These are phyloP conservation scores for Heterotis niloticus DNA, from an alignment of 2,113 vertebrate species.

Conservation along the genomic window DNA sequence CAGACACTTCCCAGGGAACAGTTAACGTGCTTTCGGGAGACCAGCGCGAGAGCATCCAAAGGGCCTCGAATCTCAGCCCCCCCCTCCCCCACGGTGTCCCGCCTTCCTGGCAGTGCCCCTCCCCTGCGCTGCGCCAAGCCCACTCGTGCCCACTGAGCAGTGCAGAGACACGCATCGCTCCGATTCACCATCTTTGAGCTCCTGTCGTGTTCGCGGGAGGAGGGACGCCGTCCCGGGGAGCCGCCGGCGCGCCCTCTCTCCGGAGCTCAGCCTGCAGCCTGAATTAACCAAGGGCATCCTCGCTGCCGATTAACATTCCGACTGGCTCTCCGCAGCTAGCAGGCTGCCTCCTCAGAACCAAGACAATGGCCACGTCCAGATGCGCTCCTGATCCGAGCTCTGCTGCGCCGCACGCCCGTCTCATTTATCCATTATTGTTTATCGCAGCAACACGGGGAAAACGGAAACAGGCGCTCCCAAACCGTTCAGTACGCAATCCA, in stretches of 20 bases:
- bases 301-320: conserved; percentile 13
- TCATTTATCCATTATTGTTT: not conserved
- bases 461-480: not conserved
- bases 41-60: too few species aligned
- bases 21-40: too few species aligned
- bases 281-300: conserved; percentile 16
- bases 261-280: conserved; percentile 15
- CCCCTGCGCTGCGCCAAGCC: conserved; percentile 18
- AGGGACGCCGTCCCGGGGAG: too few species aligned
- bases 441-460: not conserved
- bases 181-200: not conserved
- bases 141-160: not conserved
- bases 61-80: not conserved
- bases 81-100: too few species aligned
- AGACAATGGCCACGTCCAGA: not conserved
- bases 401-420: not conserved
- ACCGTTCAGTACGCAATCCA: not conserved
- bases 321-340: not conserved
- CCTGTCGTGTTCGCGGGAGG: too few species aligned
- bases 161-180: conserved; percentile 1
- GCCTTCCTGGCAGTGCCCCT: conserved; percentile 4
- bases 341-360: not conserved
- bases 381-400: not conserved
- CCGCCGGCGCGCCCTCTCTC: not conserved
- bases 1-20: too few species aligned